Conservation (phyloP, 1,140 invertebrate genomes). For the Glossosoma conforme region DNA sequence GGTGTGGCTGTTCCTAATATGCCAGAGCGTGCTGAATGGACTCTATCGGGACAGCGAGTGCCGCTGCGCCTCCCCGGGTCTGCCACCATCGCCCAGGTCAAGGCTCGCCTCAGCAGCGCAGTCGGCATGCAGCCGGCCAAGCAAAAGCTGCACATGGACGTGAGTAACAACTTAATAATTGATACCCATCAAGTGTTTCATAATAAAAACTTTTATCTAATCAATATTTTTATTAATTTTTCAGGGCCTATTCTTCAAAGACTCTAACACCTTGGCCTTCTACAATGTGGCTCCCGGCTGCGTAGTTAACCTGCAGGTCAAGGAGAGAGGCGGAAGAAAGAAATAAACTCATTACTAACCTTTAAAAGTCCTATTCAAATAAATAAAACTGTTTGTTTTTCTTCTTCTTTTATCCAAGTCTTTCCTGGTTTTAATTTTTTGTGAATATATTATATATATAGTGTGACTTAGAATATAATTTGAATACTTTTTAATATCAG, state of each 20-base stretch:
- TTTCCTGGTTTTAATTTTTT: no score
- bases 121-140: constrained; percentile 94
- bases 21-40: constrained; percentile 92
- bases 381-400: no score
- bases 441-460: no score
- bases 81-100: constrained; percentile 80
- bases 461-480: no score
- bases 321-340: constrained; percentile 96
- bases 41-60: constrained; percentile 88
- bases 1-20: constrained; percentile 64
- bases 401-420: no score
- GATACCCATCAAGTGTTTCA: neutral
- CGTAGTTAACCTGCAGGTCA: constrained; percentile 84
- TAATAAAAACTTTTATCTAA: neutral
- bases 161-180: constrained; percentile 40
- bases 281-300: constrained; percentile 88
- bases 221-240: constrained; percentile 37
- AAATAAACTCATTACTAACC: constrained; percentile 77
- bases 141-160: constrained; percentile 91
- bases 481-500: no score
- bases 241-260: constrained; percentile 96
- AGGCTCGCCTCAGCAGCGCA: constrained; percentile 83
- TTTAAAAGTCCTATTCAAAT: no score
- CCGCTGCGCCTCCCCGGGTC: constrained; percentile 72
- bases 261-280: constrained; percentile 90